These are phyloP conservation scores for Agelastica alni DNA, from an alignment of 2,888 invertebrate species.

Conservation along the genomic window DNA sequence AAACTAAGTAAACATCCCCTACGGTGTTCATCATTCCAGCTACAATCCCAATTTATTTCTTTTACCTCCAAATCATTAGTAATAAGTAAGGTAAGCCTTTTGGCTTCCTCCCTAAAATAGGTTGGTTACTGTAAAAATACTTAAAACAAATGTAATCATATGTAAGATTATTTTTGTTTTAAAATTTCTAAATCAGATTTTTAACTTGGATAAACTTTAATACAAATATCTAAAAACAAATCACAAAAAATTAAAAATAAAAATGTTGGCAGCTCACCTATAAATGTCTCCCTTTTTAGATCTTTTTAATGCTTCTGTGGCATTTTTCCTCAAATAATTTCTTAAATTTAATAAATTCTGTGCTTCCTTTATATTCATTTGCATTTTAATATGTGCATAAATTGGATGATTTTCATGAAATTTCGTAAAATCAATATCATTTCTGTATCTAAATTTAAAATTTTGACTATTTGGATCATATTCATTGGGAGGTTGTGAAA, in stretches of 20 bases:
- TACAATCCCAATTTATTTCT: constrained; percentile 77
- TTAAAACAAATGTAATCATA: no score
- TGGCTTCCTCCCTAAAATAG: constrained; percentile 76
- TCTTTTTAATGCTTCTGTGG: constrained; percentile 68
- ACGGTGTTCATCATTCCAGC: constrained; percentile 88
- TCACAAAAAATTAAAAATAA: constrained; percentile 43
- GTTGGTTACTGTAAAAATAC: no score
- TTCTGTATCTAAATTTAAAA: constrained; percentile 34
- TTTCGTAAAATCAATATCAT: constrained; percentile 51
- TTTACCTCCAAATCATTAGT: constrained; percentile 62
- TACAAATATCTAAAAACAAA: no score
- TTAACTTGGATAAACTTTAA: no score
- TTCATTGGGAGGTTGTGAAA: constrained; percentile 42
- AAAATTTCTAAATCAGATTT: no score
- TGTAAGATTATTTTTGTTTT: no score
- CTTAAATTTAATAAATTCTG: constrained; percentile 54
- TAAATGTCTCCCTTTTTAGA: constrained; percentile 57
- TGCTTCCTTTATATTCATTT: constrained; percentile 56
- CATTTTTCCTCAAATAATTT: constrained; percentile 76
- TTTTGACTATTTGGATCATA: constrained; percentile 8
- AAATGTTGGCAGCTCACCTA: constrained; percentile 1
- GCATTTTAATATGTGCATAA: constrained; percentile 59
- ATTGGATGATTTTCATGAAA: constrained; percentile 60
- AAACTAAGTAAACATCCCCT: constrained; percentile 89
- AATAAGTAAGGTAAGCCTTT: constrained; percentile 65